Conservation (phyloP, 2,113 vertebrate genomes). For the Mesoclemmys tuberculata region DNA sequence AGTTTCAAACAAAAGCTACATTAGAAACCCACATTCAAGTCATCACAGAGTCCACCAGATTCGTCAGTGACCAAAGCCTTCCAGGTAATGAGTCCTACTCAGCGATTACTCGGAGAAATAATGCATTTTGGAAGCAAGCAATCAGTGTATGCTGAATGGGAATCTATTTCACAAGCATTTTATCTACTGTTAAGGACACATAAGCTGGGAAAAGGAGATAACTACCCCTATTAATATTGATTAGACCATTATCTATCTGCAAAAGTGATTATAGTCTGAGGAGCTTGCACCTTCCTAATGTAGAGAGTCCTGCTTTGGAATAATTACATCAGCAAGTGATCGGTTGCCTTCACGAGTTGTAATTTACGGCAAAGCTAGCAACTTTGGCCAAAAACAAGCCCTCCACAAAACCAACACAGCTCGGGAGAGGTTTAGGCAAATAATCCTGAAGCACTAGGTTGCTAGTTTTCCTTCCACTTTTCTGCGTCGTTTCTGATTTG, state of each 20-base stretch:
- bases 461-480: not conserved
- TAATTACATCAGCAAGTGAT: not conserved
- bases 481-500: not conserved
- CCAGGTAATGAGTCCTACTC: not conserved
- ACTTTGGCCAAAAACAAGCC: not conserved
- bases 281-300: constrained; percentile 20
- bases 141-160: constrained; percentile 53
- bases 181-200: constrained; percentile 67
- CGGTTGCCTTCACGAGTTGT: not conserved
- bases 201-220: constrained; percentile 64
- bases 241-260: constrained; percentile 66
- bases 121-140: constrained; percentile 52
- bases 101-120: constrained; percentile 10
- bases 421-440: not conserved
- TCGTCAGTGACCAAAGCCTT: not conserved
- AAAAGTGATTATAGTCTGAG: constrained; percentile 54
- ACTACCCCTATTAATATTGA: constrained; percentile 73
- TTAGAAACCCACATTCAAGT: not conserved
- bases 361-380: not conserved
- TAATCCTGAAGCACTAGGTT: not conserved
- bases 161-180: constrained; percentile 60
- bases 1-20: not conserved
- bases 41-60: not conserved
- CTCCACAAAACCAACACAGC: not conserved
- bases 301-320: constrained; percentile 5